Percentiles rank a stretch among this genome's conserved stretches.
Conservation (phyloP, 2,113 vertebrate genomes). For the Clarias batrachus region DNA sequence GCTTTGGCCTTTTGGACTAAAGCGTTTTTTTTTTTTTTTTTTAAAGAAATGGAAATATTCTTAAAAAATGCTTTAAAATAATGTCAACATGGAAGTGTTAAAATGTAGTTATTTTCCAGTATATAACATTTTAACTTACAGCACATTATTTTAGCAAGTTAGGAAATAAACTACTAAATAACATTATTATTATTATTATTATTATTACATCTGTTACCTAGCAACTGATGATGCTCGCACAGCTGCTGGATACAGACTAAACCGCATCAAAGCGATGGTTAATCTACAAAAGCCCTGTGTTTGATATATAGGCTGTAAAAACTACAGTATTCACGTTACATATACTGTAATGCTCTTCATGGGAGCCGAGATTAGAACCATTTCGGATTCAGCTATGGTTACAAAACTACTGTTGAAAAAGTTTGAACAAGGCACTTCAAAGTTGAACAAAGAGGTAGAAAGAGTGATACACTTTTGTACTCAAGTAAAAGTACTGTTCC, state of each 20-base stretch:
- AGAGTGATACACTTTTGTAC: no score
- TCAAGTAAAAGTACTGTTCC: no score
- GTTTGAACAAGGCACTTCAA: not conserved
- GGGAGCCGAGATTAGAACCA: not conserved
- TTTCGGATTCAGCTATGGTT: not conserved
- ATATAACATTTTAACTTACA: not conserved
- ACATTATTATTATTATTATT: not conserved
- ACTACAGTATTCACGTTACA: not conserved
- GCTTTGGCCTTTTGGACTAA: not conserved
- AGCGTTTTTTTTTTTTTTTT: not conserved
- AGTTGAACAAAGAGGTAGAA: no score
- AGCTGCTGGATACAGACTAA: not conserved
- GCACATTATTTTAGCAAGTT: not conserved
- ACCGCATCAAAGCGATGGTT: not conserved
- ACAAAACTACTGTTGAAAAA: not conserved
- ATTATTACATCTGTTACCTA: not conserved
- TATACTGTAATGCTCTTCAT: not conserved
- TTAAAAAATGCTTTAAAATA: not conserved
- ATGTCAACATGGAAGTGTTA: not conserved
- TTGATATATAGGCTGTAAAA: not conserved
- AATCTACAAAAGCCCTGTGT: not conserved
- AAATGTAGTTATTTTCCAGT: not conserved
- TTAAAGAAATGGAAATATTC: not conserved
- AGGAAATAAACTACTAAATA: not conserved
- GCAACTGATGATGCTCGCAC: not conserved